Evolutionary conservation across 2,888 invertebrate genomes (phyloP), one percentile per base, ranked within the genome.

Genomic region (Spilarctia lutea): DNA sequence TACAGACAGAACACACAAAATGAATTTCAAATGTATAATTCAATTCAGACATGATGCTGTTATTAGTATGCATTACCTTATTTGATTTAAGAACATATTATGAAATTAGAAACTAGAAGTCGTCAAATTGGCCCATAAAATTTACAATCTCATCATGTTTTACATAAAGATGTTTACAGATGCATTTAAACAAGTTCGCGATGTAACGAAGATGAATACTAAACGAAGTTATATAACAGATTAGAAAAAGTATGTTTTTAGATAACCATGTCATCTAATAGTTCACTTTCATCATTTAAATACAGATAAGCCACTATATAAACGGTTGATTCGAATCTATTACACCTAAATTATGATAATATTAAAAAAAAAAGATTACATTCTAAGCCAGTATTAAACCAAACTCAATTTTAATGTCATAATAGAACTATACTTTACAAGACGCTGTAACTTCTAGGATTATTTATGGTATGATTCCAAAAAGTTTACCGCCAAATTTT

Each of bases 111-210:
- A 76, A 76, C 52, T 2, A 74, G 35, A 18, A 60, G 24, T 72
- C 69, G 52, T n/a, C 39, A 71, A 76, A 65, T 27, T 45, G 65
- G 20, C 33, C 63, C 24, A 79, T 52, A 75, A 68, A 71, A 72
- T 79, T 73, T 67, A 79, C 72, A 73, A 72, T 67, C 74, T 76
- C 71, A 81, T 71, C 72, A 33, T 73, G 65, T 63, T 83, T 80
- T 78, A 75, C 75, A 75, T 79, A 75, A 73, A 65, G 11, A 74
- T 39, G 69, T 70, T 27, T 65, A 75, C 33, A 56, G 52, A 73
- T 78, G 76, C 65, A 75, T 77, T 78, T 77, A 68, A 75, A 76
- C 71, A 74, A 24, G 39, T 56, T 35, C 39, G 39, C 68, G 65
- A 67, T 71, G 71, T 65, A 68, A 75, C 72, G 30, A 60, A 72